Base-by-base conservation (phyloP, 2,888 invertebrate genomes). In the Marasmarcha lunaedactyla region DNA sequence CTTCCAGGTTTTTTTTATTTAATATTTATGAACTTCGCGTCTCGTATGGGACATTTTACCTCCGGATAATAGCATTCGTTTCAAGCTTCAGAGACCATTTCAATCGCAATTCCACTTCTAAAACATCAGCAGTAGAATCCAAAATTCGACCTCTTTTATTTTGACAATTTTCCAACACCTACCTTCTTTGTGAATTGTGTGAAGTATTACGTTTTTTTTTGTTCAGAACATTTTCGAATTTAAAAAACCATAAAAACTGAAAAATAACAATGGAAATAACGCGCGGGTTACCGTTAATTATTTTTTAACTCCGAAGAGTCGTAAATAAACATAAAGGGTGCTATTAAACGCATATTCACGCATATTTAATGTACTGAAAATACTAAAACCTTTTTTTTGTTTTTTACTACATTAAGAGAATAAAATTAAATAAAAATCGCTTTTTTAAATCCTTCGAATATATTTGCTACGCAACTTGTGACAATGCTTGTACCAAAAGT, bases 341-440 rank as follows among this genome's bases (percentile, higher is more conserved):
- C 77, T 73, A 78, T 81, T 79, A 81, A 79, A 76, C 73, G 76
- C 73, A 78, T 78, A 78, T 74, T 76, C 71, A 63, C 73, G 72
- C 69, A 78, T 77, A 71, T 78, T 81, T 78, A 78, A 79, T 81
- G 72, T 77, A 76, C 77, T 73, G 72, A 71, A 76, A 78, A 71
- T 65, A 69, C 62, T 72, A 70, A 76, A 77, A 66, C 67, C 65
- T 71, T 73, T 62, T 60, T 62, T 35, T n/a, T n/a, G n/a, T n/a
- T n/a, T n/a, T n/a, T n/a, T n/a, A n/a, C n/a, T n/a, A n/a, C n/a
- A 69, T 70, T 69, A 55, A 59, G 63, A 68, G 60, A 63, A 71
- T 69, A 67, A 70, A 72, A 70, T 71, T 68, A 62, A 67, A 63
- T 66, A 62, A 61, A 71, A 70, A 72, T 71, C 57, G 56, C 54